Evolutionary conservation across 2,113 vertebrate genomes (phyloP), one percentile per base, ranked within the genome.

Genomic region (Odocoileus virginianus): DNA sequence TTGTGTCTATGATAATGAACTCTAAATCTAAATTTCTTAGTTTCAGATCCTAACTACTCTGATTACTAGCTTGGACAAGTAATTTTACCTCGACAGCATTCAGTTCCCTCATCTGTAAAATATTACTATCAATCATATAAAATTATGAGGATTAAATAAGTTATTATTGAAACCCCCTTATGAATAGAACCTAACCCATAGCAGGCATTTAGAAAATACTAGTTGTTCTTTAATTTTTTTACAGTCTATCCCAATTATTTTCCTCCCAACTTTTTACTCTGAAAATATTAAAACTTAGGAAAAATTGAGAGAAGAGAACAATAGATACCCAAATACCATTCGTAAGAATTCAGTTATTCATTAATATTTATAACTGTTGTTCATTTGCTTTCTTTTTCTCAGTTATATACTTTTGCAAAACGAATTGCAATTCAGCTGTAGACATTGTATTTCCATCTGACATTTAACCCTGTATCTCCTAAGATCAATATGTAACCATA

Each of bases 21-120:
- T 83, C 33, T 92, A 30, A 87, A 92, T 91, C 30, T 61, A 71
- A 92, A 87, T 90, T 87, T 92, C 30, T 86, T 92, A 91, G 28
- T 47, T 86, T 96, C 2, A 60, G 14, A 86, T 92, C 19, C n/a
- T 58, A 54, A 60, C 15, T 79, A 47, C 9, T 57, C 13, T 30
- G 82, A 25, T 91, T 27, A 61, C 50, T 92, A 91, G 67, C 16
- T 82, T 71, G 10, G 47, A 11, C 28, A 96, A 76, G 15, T 85
- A 85, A 74, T 85, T 95, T 94, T 76, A 45, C 58, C 16, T 79
- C 10, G 50, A 2, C 55, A 50, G 13, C 1, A 40, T 88, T 78
- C n/a, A 33, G 13, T 88, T 94, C 94, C 14, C 30, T 96, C 21
- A 33, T 84, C 55, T 97, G 23, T 52, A 45, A 71, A 89, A 90